phyloP scores from a whole-genome alignment of 2,113 vertebrate species.

The Pogonocichla stellata region DNA sequence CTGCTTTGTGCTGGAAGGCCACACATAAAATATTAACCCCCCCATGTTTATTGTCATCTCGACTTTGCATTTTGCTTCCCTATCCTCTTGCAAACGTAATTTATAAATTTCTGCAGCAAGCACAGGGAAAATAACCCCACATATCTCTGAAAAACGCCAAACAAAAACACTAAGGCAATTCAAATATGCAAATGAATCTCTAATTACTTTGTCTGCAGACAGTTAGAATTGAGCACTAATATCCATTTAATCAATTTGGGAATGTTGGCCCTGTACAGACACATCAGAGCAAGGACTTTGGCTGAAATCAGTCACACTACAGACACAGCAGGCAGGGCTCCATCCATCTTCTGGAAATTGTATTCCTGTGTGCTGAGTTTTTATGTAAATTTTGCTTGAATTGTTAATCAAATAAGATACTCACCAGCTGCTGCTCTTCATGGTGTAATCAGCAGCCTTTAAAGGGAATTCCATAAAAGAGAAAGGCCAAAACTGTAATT shows the following conservation, averaged over 20 bases:
- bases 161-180: neutral
- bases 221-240: neutral
- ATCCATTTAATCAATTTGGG: neutral
- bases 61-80: neutral
- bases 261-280: neutral
- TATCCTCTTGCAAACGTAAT: neutral
- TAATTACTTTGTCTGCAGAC: neutral
- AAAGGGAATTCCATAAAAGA: conserved; percentile 22
- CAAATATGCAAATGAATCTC: neutral
- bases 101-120: neutral
- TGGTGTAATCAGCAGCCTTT: conserved; percentile 26
- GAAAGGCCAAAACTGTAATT: conserved; percentile 30
- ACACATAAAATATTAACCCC: neutral
- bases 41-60: neutral
- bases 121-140: neutral
- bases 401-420: conserved; percentile 13
- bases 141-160: neutral
- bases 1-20: neutral
- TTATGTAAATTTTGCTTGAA: conserved; percentile 14
- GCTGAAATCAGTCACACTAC: neutral
- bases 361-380: neutral
- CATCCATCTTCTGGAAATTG: neutral
- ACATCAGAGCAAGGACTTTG: neutral
- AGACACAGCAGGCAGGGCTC: neutral
- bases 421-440: conserved; percentile 28